Evolutionary conservation across 2,888 invertebrate species (phyloP).

Genomic region (Raillietiella orientalis): DNA sequence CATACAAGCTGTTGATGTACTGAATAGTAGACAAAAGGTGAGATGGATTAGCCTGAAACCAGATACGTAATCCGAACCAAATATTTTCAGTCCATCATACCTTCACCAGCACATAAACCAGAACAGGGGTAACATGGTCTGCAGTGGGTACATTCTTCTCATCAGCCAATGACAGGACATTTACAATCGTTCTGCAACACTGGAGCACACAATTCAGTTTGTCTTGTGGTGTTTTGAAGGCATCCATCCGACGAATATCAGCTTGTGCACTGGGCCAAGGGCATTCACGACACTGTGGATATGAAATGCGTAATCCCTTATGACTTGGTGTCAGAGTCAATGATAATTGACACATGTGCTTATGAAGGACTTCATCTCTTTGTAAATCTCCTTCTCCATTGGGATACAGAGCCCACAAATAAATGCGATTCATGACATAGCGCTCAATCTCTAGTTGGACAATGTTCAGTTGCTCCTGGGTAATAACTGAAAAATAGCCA

Average conservation of each 20-base stretch:
- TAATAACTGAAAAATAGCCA: constrained; percentile 34
- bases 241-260: constrained; percentile 53
- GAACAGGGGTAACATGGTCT: constrained; percentile 82
- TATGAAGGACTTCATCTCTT: constrained; percentile 53
- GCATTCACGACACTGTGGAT: constrained; percentile 49
- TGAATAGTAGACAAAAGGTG: constrained; percentile 78
- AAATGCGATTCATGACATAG: constrained; percentile 62
- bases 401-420: constrained; percentile 73
- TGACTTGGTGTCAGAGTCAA: constrained; percentile 39
- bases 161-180: constrained; percentile 46
- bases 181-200: constrained; percentile 76
- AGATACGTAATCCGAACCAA: constrained; percentile 2
- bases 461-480: constrained; percentile 30
- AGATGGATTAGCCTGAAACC: constrained; percentile 56
- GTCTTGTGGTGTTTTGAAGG: constrained; percentile 62
- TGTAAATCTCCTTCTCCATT: constrained; percentile 84
- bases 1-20: constrained; percentile 75
- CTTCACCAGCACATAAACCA: constrained; percentile 84
- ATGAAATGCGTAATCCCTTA: constrained; percentile 44
- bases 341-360: constrained; percentile 55
- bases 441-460: constrained; percentile 58
- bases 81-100: constrained; percentile 15
- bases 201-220: constrained; percentile 50
- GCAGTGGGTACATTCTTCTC: constrained; percentile 38
- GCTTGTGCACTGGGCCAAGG: constrained; percentile 87